Base-by-base conservation (phyloP, 2,113 vertebrate genomes). In the Eolophus roseicapilla region DNA sequence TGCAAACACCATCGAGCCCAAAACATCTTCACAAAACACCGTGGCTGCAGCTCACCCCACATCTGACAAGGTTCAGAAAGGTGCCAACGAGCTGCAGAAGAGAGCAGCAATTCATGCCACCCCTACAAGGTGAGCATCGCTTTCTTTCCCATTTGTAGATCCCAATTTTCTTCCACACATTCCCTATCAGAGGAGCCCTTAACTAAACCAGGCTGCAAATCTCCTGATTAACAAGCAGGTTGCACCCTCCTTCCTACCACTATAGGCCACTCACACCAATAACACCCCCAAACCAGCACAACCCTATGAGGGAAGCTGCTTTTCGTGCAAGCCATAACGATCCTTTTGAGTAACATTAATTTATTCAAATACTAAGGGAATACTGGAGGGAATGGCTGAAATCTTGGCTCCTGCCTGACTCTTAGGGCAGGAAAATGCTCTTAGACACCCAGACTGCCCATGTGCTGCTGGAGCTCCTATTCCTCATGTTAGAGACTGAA, bases 321-420 rank as follows among this genome's bases (percentile, higher is more conserved):
- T 93, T 82, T 39, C 24, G 25, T 33, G 31, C 17, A 43, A 28
- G 60, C 74, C 70, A 6, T 53, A 74, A 53, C 77, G 75, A 57
- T 25, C 28, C 81, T 77, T 74, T 23, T 1, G 37, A 71, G 62
- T 10, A 85, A 60, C 47, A 27, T 69, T 46, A 17, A 55, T 87
- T 87, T 60, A 87, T 87, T 75, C 55, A 82, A 76, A 91, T 33
- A 68, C 46, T 55, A 49, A 24, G 23, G 25, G 87, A 86, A 63
- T 25, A 21, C 0, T 3, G 25, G 60, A 79, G n/a, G 57, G 13
- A 60, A 46, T 0, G 0, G 52, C 63, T 76, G 35, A 82, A 52
- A 15, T 33, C 59, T 33, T 23, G 12, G 41, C 2, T 91, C 71
- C 76, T 81, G 63, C 71, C 13, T 20, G 86, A 83, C 76, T 73